Percentiles rank a stretch among this genome's conserved stretches.
These are phyloP conservation scores for Bombus haemorrhoidalis DNA, from an alignment of 1,140 invertebrate species.

Conservation along the genomic window DNA sequence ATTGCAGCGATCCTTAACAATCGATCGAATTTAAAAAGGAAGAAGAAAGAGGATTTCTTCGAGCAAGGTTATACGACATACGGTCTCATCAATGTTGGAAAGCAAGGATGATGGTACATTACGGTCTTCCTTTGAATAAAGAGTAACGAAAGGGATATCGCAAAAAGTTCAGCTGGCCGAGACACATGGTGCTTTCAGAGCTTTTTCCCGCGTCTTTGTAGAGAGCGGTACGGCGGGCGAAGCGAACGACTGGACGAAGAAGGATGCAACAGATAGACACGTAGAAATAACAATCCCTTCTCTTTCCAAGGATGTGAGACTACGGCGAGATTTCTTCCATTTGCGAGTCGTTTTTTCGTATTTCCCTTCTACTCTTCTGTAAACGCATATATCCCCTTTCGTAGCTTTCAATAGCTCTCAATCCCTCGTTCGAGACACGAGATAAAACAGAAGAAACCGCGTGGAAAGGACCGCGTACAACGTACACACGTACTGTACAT, in stretches of 20 bases:
- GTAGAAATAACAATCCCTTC: constrained; percentile 37
- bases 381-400: constrained; percentile 34
- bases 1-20: neutral
- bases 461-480: neutral
- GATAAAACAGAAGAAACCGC: neutral
- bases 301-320: constrained; percentile 30
- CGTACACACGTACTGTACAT: neutral
- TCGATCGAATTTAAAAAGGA: neutral
- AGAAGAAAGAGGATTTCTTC: neutral
- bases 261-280: constrained; percentile 40
- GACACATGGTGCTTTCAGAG: constrained; percentile 26
- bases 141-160: neutral
- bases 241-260: neutral
- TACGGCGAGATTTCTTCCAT: constrained; percentile 37
- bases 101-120: neutral
- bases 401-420: constrained; percentile 43
- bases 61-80: neutral
- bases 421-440: neutral
- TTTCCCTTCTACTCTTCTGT: neutral
- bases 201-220: neutral
- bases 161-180: neutral
- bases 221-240: too few species aligned
- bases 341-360: constrained; percentile 4
- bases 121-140: neutral
- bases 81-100: neutral